phyloP scores from a whole-genome alignment of 1,140 invertebrate genomes.

The Papilio machaon region DNA sequence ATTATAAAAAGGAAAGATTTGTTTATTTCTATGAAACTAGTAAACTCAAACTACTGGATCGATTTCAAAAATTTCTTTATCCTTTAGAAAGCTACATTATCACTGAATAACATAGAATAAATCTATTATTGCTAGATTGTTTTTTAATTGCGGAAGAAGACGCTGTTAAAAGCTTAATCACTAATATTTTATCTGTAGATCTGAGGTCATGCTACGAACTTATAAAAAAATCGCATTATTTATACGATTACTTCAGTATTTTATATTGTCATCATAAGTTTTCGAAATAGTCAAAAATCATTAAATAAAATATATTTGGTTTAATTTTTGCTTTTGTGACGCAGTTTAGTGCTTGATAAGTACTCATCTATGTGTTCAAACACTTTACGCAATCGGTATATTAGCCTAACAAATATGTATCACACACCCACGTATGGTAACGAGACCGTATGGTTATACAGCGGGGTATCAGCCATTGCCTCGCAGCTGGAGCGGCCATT shows the following conservation, averaged over 20 bases:
- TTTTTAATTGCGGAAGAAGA: too few relatives aligned
- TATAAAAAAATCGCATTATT: background rate
- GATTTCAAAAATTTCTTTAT: too few relatives aligned
- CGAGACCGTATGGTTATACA: conserved; percentile 1
- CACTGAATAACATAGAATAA: background rate
- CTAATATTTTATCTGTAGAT: background rate
- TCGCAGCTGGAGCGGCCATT: conserved; percentile 1
- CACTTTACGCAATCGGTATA: background rate
- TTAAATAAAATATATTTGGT: background rate
- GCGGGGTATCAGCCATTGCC: background rate
- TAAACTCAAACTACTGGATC: too few relatives aligned
- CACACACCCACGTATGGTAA: background rate
- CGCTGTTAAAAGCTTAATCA: too few relatives aligned
- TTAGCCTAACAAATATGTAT: background rate
- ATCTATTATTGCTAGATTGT: too few relatives aligned
- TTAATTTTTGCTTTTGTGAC: background rate
- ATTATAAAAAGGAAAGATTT: too few relatives aligned
- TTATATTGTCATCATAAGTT: too few relatives aligned
- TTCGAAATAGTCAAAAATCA: too few relatives aligned
- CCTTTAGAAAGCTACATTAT: too few relatives aligned
- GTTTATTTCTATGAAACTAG: too few relatives aligned
- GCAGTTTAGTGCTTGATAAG: background rate
- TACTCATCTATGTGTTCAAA: background rate
- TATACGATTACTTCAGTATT: too few relatives aligned
- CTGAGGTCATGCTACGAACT: background rate